Conservation (phyloP, 2,888 invertebrate species). For the Agrochola litura region DNA sequence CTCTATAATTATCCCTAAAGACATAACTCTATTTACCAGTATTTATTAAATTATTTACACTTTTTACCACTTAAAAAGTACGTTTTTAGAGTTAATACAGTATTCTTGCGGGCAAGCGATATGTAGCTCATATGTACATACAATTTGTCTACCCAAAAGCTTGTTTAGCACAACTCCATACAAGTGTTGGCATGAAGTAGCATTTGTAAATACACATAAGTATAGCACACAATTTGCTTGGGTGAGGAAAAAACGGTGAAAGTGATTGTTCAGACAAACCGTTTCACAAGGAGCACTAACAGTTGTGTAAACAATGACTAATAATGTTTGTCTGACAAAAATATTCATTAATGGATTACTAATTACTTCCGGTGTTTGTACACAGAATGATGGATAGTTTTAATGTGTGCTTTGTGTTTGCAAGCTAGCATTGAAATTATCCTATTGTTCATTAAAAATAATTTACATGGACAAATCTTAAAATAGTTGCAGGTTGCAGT, state of each 20-base stretch:
- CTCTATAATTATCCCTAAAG: too few species aligned
- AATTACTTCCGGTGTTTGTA: slow-evolving; percentile 31
- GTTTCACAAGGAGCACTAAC: not conserved
- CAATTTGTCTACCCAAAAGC: not conserved
- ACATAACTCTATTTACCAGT: too few species aligned
- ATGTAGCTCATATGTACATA: too few species aligned
- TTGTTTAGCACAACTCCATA: not conserved
- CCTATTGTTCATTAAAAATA: not conserved
- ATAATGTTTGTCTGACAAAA: slow-evolving; percentile 29
- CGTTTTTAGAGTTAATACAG: too few species aligned
- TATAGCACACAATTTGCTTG: not conserved
- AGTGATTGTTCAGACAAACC: not conserved
- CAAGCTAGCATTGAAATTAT: slow-evolving; percentile 7
- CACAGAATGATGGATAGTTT: slow-evolving; percentile 25
- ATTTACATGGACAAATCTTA: not conserved
- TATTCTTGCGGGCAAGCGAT: too few species aligned
- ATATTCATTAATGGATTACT: slow-evolving; percentile 32
- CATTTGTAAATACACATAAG: not conserved
- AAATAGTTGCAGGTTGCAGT: not conserved
- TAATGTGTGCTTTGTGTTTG: slow-evolving; percentile 14
- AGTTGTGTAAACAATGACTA: slow-evolving; percentile 11
- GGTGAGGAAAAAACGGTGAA: not conserved
- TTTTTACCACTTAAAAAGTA: too few species aligned
- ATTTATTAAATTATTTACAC: too few species aligned
- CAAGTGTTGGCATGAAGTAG: not conserved